Evolutionary conservation across 2,888 invertebrate species (phyloP).

Genomic region (Torymus auratus): DNA sequence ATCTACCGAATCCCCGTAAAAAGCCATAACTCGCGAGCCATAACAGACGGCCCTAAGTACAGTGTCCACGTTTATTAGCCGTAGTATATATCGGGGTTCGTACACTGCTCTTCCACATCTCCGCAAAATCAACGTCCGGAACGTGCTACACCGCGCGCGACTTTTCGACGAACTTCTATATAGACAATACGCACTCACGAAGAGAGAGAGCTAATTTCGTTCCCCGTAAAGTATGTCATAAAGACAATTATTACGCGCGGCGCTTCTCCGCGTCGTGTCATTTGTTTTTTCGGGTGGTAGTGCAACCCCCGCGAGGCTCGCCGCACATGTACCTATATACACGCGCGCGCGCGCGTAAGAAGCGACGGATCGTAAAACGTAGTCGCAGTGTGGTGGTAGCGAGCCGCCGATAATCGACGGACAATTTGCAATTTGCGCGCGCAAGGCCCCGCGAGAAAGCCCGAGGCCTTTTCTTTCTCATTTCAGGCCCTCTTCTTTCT

Average conservation of each 20-base stretch:
- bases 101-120: neutral
- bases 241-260: constrained; percentile 68
- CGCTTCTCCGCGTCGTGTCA: constrained; percentile 66
- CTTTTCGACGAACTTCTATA: constrained; percentile 39
- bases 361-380: constrained; percentile 61
- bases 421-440: constrained; percentile 64
- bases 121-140: neutral
- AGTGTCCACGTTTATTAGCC: constrained; percentile 46
- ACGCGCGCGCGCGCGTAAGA: constrained; percentile 6
- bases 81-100: neutral
- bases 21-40: neutral
- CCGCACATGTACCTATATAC: neutral
- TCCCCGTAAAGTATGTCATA: constrained; percentile 72
- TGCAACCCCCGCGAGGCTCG: constrained; percentile 39
- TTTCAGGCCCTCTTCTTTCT: constrained; percentile 15
- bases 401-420: constrained; percentile 62
- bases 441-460: constrained; percentile 53
- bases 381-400: constrained; percentile 1
- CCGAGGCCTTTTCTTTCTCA: constrained; percentile 54
- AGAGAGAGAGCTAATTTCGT: constrained; percentile 65
- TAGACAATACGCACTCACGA: neutral
- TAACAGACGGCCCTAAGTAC: constrained; percentile 33
- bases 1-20: constrained; percentile 30
- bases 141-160: neutral
- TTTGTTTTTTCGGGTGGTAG: constrained; percentile 62